Percentiles rank a stretch among this genome's conserved stretches.
phyloP scores from a whole-genome alignment of 2,113 vertebrate genomes.

The Eublepharis macularius region DNA sequence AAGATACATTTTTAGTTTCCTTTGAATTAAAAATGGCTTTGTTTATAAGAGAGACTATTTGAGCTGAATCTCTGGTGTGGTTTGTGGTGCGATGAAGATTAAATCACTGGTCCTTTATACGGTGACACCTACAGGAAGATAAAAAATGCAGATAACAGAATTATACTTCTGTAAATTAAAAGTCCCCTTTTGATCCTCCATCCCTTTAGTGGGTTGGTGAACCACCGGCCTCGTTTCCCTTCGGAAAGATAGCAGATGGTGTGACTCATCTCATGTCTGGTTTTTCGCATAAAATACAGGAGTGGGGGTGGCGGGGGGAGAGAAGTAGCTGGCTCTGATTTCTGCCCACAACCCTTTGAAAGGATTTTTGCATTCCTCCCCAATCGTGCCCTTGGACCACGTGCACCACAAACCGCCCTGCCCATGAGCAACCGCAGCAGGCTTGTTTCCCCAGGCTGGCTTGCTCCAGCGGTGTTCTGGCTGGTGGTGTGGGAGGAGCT shows the following conservation, averaged over 20 bases:
- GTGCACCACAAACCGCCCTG: rapidly evolving
- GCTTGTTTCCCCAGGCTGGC: rapidly evolving
- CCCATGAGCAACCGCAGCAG: rapidly evolving
- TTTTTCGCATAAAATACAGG: rapidly evolving
- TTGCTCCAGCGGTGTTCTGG: rapidly evolving
- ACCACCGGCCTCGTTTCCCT: neutral
- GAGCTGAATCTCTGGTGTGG: neutral
- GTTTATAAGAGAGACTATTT: neutral
- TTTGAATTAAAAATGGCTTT: too few species aligned
- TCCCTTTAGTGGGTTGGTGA: neutral
- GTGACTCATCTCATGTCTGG: neutral
- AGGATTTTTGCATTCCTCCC: rapidly evolving
- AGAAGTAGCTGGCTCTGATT: neutral
- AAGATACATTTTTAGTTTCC: too few species aligned
- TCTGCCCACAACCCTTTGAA: rapidly evolving
- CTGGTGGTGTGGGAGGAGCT: neutral
- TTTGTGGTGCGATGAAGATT: neutral
- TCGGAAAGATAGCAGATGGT: neutral
- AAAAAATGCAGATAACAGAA: too few species aligned
- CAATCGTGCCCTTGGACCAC: rapidly evolving
- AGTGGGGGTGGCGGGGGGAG: neutral
- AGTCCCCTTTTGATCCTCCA: too few species aligned
- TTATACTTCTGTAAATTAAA: neutral
- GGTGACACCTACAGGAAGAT: too few species aligned
- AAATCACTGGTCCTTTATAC: too few species aligned